Conservation (phyloP, 2,113 vertebrate genomes). For the Orcinus orca region DNA sequence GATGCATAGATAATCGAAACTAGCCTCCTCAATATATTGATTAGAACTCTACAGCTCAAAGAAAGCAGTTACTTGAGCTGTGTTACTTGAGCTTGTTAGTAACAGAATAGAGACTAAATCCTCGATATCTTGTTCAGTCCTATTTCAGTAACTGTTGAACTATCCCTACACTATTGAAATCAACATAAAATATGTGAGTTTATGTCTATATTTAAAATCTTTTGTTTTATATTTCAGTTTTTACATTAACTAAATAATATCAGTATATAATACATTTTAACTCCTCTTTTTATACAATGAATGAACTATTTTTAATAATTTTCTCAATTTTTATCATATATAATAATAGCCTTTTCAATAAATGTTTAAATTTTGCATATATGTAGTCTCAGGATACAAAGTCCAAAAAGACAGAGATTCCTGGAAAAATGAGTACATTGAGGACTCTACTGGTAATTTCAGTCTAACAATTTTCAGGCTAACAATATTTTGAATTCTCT, state of each 20-base stretch:
- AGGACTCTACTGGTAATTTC: not conserved
- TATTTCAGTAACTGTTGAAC: not conserved
- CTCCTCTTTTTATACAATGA: not conserved
- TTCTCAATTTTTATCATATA: not conserved
- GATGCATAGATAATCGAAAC: not conserved
- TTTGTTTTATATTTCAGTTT: not conserved
- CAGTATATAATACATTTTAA: not conserved
- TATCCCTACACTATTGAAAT: not conserved
- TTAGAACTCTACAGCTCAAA: not conserved
- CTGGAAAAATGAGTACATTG: not conserved
- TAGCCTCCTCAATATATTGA: not conserved
- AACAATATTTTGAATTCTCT: not conserved
- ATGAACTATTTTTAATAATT: not conserved
- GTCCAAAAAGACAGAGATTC: not conserved
- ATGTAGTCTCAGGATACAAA: not conserved
- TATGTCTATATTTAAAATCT: not conserved
- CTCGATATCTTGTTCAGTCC: not conserved
- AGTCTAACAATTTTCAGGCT: not conserved
- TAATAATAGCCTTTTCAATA: not conserved
- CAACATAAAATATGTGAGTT: not conserved
- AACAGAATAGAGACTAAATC: not conserved
- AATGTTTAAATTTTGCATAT: not conserved
- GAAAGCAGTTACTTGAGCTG: not conserved
- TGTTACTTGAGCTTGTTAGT: not conserved
- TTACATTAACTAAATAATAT: not conserved